Base-by-base conservation (phyloP, 2,797 vertebrate genomes). In the Tragelaphus oryx region DNA sequence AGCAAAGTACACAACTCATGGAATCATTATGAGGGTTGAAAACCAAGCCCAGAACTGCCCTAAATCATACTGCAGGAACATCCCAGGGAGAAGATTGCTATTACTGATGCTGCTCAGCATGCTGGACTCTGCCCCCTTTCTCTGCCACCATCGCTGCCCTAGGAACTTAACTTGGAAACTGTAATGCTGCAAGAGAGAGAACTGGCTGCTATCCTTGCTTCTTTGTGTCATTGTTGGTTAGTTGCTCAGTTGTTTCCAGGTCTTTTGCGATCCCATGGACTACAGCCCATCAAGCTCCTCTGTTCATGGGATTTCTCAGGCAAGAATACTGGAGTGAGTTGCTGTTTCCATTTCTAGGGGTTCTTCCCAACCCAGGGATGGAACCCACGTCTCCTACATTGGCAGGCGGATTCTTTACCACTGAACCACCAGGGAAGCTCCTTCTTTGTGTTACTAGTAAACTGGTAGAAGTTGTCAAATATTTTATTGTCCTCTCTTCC, bases 41-140 rank as follows among this genome's bases (percentile, higher is more conserved):
- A 95, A 80, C 60, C n/a, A 95, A 95, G 28, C 17, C 93, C 80
- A 95, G 89, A 93, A 13, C 8, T 89, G 22, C 28, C 50, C 75
- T 0, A 50, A 68, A 83, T 46, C 24, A 44, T 50, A 28, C 44
- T 52, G 4, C 68, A 62, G 60, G 86, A 55, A 80, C 28, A 83
- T 6, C 22, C 50, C 2, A 22, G 28, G 62, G 44, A 79, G 44
- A 82, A 80, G 18, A 24, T 48, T 52, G 68, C 44, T 89, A 10
- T 50, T 33, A 48, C 18, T 13, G 52, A 30, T 33, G 13, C 46
- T 79, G 6, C 18, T 83, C 33, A 48, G 9, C 14, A 8, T 30
- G 24, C n/a, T 20, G 7, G 41, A 30, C 79, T 84, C 50, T 71
- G 44, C 22, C 22, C 8, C 17, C 46, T 85, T 60, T 37, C 37